Percentiles rank a stretch among this genome's conserved stretches.
Evolutionary conservation across 2,113 vertebrate species (phyloP).

Genomic region (Trematocara nigrifrons): DNA sequence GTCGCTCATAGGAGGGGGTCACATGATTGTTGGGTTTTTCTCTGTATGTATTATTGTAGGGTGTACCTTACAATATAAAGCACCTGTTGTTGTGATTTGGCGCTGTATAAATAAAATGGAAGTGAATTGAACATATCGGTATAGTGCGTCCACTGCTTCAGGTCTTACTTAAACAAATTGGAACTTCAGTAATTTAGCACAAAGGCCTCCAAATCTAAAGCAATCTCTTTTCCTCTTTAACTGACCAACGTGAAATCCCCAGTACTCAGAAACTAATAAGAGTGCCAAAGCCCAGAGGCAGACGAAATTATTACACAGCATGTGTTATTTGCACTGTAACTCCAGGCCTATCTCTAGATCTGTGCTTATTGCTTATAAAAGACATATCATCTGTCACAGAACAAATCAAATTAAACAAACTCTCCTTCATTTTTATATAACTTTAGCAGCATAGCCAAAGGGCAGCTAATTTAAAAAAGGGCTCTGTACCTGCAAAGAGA

Average conservation of each 20-base stretch:
- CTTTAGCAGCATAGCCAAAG: background rate
- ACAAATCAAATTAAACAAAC: slow-evolving; percentile 10
- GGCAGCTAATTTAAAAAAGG: background rate
- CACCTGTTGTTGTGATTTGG: background rate
- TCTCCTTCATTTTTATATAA: background rate
- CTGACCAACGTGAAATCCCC: slow-evolving; percentile 29
- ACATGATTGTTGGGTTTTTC: background rate
- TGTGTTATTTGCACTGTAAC: slow-evolving; percentile 5
- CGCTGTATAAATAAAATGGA: background rate
- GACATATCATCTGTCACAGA: slow-evolving; percentile 12
- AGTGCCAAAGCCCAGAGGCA: background rate
- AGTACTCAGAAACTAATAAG: slow-evolving; percentile 38
- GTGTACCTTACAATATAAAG: background rate
- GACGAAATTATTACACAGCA: background rate
- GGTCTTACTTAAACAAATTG: background rate
- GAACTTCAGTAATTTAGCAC: background rate
- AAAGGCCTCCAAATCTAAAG: background rate
- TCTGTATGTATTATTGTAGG: background rate
- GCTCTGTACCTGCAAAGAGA: background rate
- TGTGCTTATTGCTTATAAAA: slow-evolving; percentile 19
- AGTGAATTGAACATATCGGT: background rate
- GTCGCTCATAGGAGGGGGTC: background rate
- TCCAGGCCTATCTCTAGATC: background rate
- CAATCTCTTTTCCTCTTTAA: background rate
- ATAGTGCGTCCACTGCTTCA: background rate